Evolutionary conservation across 2,797 vertebrate genomes (phyloP).

Genomic region (Hybognathus amarus): DNA sequence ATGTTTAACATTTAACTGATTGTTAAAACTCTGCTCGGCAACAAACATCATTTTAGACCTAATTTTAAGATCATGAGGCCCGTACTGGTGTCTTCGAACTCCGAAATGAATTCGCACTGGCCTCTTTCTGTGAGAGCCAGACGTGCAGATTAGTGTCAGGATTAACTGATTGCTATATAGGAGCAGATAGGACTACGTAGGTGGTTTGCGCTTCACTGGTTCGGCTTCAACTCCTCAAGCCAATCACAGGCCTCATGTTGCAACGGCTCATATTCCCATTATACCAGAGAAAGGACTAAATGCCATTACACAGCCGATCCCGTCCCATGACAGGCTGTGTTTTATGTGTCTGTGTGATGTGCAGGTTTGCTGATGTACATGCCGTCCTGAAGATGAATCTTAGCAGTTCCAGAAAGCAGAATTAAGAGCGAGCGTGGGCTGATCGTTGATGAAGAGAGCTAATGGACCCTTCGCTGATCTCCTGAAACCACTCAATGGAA

Average conservation of each 20-base stretch:
- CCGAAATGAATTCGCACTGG: constrained; percentile 62
- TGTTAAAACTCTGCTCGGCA: constrained; percentile 9
- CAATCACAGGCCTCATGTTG: constrained; percentile 47
- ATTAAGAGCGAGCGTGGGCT: constrained; percentile 41
- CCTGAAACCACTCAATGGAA: not conserved
- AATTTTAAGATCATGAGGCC: constrained; percentile 28
- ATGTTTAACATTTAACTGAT: not conserved
- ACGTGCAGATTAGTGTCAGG: constrained; percentile 62
- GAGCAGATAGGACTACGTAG: constrained; percentile 62
- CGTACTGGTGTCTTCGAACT: constrained; percentile 38
- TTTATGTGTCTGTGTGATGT: constrained; percentile 32
- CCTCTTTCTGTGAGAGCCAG: constrained; percentile 71
- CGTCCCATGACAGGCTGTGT: constrained; percentile 30
- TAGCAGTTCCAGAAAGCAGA: constrained; percentile 9
- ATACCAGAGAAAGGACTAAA: constrained; percentile 52
- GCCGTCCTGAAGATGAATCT: constrained; percentile 38
- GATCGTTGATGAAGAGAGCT: constrained; percentile 37
- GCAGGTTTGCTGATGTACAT: constrained; percentile 41
- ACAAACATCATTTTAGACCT: constrained; percentile 18
- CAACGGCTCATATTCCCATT: constrained; percentile 54
- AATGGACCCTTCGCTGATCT: constrained; percentile 23
- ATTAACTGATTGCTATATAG: constrained; percentile 67
- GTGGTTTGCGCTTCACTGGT: constrained; percentile 59
- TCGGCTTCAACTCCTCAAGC: constrained; percentile 58
- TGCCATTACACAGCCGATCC: constrained; percentile 53